Percentiles rank a stretch among this genome's conserved stretches.
These are phyloP conservation scores for Aleiodes alternator DNA, from an alignment of 2,888 invertebrate species.

Conservation along the genomic window DNA sequence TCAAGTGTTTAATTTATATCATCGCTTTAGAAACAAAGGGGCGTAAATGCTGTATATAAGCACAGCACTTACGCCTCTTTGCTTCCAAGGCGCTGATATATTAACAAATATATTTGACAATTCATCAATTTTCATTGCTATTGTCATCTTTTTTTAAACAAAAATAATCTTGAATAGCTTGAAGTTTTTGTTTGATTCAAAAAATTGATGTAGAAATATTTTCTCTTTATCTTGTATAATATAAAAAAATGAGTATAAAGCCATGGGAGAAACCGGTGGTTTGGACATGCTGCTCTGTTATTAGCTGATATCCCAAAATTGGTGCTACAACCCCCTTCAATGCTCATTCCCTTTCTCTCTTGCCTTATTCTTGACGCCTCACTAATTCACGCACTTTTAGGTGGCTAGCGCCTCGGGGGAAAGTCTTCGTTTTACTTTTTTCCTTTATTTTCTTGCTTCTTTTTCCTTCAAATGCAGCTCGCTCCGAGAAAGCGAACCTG, in stretches of 20 bases:
- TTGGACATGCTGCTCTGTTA: conserved; percentile 64
- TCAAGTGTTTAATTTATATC: too few species aligned
- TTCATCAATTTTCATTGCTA: too few species aligned
- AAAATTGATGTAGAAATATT: not conserved
- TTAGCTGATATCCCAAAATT: conserved; percentile 74
- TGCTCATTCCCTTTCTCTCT: conserved; percentile 42
- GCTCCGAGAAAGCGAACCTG: not conserved
- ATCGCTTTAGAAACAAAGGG: too few species aligned
- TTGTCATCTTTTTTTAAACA: too few species aligned
- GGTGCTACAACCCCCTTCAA: conserved; percentile 65
- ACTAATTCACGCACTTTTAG: conserved; percentile 38
- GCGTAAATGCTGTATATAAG: too few species aligned
- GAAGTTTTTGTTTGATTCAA: too few species aligned
- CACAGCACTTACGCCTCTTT: too few species aligned
- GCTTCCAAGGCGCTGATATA: too few species aligned
- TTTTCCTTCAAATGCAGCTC: conserved; percentile 32
- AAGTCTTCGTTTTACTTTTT: conserved; percentile 15
- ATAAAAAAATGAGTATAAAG: conserved; percentile 24
- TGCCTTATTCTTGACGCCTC: conserved; percentile 39
- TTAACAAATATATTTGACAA: too few species aligned
- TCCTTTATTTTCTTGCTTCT: conserved; percentile 32
- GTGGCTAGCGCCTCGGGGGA: conserved; percentile 14
- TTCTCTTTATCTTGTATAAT: conserved; percentile 17
- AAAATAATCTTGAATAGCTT: too few species aligned
- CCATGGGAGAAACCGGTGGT: conserved; percentile 19